Evolutionary conservation across 2,888 invertebrate genomes (phyloP).

Genomic region (Spatulosminthurus flaviceps): DNA sequence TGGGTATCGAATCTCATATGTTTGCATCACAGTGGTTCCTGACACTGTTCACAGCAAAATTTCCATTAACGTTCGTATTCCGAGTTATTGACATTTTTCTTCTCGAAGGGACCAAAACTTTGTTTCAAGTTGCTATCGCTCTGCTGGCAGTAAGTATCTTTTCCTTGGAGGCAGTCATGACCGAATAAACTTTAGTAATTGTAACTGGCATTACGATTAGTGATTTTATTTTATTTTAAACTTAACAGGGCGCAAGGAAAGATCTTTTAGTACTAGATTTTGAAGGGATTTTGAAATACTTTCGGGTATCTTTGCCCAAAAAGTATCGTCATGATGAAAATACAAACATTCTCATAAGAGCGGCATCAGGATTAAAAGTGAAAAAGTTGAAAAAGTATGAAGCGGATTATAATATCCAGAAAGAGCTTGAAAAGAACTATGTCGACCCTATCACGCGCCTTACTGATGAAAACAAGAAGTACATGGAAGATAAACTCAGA

Average conservation of each 20-base stretch:
- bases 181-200: too few relatives aligned
- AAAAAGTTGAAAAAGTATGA: conserved; percentile 95
- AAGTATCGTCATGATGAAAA: conserved; percentile 92
- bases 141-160: conserved; percentile 78
- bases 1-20: conserved; percentile 88
- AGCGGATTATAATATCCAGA: conserved; percentile 82
- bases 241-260: conserved; percentile 77
- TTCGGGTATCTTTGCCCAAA: conserved; percentile 95
- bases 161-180: too few relatives aligned
- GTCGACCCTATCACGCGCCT: conserved; percentile 65
- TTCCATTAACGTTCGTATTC: conserved; percentile 96
- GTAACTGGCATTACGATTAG: too few relatives aligned
- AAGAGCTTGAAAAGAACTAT: conserved; percentile 67
- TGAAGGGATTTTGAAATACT: conserved; percentile 97
- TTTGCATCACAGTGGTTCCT: conserved; percentile 99
- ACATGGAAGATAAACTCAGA: conserved; percentile 69
- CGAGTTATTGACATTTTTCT: conserved; percentile 97
- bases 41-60: conserved; percentile 98
- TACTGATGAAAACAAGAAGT: conserved; percentile 68
- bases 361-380: conserved; percentile 90
- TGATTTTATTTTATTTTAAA: conserved; percentile 19
- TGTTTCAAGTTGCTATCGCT: conserved; percentile 96
- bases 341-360: conserved; percentile 86
- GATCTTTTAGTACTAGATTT: conserved; percentile 94
- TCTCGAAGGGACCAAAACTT: conserved; percentile 90